A percentile compares a stretch with the other conserved stretches of the same genome.
Conservation (phyloP, 37 sponge, comb jelly and placozoan genomes). For the Halichondria panicea region DNA sequence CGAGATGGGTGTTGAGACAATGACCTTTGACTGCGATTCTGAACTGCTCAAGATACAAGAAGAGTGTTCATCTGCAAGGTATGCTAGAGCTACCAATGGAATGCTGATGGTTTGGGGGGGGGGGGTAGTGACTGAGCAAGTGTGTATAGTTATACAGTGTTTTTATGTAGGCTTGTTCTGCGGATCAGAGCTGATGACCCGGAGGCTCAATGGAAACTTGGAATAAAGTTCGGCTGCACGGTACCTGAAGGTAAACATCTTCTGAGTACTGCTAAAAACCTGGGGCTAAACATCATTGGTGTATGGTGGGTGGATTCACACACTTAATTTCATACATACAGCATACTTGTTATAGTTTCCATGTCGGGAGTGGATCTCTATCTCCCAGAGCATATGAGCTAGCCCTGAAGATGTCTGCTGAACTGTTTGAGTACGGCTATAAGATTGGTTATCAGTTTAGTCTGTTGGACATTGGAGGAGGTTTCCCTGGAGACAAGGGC, state of each 20-base stretch:
- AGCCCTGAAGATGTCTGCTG: conserved; percentile 62
- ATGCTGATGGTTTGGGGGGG: too few species aligned
- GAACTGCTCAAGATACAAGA: conserved; percentile 73
- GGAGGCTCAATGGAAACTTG: conserved; percentile 57
- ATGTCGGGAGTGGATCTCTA: conserved; percentile 86
- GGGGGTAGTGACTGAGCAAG: background rate
- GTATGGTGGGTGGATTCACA: conserved; percentile 61
- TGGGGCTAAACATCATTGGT: conserved; percentile 77
- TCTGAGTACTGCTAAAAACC: conserved; percentile 58
- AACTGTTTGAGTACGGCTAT: conserved; percentile 62
- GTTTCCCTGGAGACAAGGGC: conserved; percentile 67
- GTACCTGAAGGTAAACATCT: conserved; percentile 49
- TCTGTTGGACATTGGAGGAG: conserved; percentile 92
- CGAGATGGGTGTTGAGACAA: conserved; percentile 58
- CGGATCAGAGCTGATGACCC: conserved; percentile 88
- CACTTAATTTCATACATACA: background rate
- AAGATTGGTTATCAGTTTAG: conserved; percentile 60
- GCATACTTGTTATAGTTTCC: conserved; percentile 66
- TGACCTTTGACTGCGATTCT: conserved; percentile 89
- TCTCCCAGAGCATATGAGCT: conserved; percentile 52
- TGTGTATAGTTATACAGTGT: conserved; percentile 9
- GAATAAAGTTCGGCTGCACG: conserved; percentile 84
- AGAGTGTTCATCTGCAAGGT: conserved; percentile 47
- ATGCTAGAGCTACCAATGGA: background rate
- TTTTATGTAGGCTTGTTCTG: conserved; percentile 54